Base-by-base conservation (phyloP, 53 echinoderm and acorn worm species). In the Apostichopus leukothele region DNA sequence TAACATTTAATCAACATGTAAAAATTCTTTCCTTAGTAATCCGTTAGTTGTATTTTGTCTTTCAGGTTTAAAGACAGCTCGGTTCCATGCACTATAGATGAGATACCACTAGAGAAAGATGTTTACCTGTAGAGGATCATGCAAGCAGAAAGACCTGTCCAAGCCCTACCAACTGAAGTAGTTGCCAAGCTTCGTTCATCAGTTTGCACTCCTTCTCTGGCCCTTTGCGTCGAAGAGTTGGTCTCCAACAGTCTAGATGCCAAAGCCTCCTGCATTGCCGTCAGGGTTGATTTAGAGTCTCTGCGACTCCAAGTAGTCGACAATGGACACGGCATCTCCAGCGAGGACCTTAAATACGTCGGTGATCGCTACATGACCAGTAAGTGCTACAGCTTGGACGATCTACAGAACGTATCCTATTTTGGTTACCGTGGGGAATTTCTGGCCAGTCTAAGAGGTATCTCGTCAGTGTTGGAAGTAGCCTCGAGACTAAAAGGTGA, bases 341-440 rank as follows among this genome's bases (percentile, higher is more conserved):
- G 86, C 51, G 91, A 93, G 5, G 93, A 94, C 52, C 88, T 99
- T 76, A 67, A 76, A 13, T 71, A 86, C 73, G 78, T 96, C 59
- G 99, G 99, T 23, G 92, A 94, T 52, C 83, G 96, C 52, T 99
- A 99, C 75, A 91, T 93, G 21, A 99, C 99, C 53, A 99, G 99
- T 74, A 99, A 99, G 90, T 96, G 95, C 90, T 93, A 93, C 81
- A 54, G 89, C 52, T 67, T 93, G 22, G 76, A 93, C 80, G 99
- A 96, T 76, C 78, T 96, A 57, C 92, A 94, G 12, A 89, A 89
- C 19, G 79, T 96, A 19, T 73, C 90, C 73, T 84, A 86, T 60
- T 96, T 94, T 94, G 99, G 99, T 19, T 99, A 92, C 79, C 88
- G 99, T 79, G 99, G 99, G 27, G 99, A 99, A 84, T 94, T 95